Evolutionary conservation across 2,113 vertebrate genomes (phyloP).

Genomic region (Petromus typicus): DNA sequence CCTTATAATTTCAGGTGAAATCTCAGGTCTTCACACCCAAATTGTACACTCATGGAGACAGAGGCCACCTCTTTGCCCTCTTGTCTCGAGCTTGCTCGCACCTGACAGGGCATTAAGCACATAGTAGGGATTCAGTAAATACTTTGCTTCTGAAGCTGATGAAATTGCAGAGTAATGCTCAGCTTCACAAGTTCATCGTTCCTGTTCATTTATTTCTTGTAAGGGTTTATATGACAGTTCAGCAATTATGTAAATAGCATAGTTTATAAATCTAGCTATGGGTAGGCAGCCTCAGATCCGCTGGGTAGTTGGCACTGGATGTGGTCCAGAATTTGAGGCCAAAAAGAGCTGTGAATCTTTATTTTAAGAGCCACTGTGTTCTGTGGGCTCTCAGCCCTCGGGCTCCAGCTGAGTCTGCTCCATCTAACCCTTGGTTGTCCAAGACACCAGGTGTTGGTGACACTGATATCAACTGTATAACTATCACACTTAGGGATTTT

Average conservation of each 20-base stretch:
- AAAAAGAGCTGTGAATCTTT: slow-evolving; percentile 57
- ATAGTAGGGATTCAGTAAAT: not conserved
- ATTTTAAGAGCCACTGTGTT: slow-evolving; percentile 50
- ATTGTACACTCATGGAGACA: not conserved
- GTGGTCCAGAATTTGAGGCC: slow-evolving; percentile 40
- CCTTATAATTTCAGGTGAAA: not conserved
- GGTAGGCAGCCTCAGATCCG: slow-evolving; percentile 46
- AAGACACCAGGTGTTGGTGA: not conserved
- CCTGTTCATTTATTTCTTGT: slow-evolving; percentile 67
- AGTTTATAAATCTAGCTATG: slow-evolving; percentile 67
- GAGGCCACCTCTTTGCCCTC: not conserved
- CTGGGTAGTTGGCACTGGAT: slow-evolving; percentile 11
- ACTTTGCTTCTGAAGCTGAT: not conserved
- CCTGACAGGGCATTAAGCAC: not conserved
- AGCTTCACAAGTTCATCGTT: not conserved
- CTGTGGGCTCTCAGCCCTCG: not conserved
- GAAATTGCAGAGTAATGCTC: slow-evolving; percentile 5
- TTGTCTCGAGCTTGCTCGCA: not conserved
- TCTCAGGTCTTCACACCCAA: not conserved
- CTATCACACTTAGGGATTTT: not conserved
- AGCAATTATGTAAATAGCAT: slow-evolving; percentile 69
- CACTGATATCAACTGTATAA: not conserved
- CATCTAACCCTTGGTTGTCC: not conserved
- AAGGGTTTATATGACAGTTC: slow-evolving; percentile 25
- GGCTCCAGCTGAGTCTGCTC: not conserved